Percentiles rank a stretch among this genome's conserved stretches.
Evolutionary conservation across 2,888 invertebrate genomes (phyloP).

Genomic region (Drosophila multiciliata): DNA sequence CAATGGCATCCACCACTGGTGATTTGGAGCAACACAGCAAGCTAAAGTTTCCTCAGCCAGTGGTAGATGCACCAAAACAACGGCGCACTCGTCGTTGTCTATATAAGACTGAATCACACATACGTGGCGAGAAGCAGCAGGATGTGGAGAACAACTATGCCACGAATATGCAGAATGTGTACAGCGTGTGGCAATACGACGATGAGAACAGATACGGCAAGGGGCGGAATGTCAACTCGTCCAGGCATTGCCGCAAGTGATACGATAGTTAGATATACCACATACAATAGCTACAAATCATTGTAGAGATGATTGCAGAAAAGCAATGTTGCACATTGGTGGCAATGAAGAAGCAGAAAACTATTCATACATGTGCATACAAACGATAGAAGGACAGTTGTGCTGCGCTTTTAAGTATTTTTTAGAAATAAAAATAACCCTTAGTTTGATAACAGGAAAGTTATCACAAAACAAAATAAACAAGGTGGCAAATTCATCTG

Average conservation of each 20-base stretch:
- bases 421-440: constrained; percentile 47
- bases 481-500: constrained; percentile 9
- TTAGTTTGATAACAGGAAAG: constrained; percentile 24
- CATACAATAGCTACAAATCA: constrained; percentile 20
- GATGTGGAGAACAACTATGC: constrained; percentile 78
- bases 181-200: constrained; percentile 64
- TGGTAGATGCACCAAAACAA: constrained; percentile 57
- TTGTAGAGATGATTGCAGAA: not conserved
- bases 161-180: constrained; percentile 68
- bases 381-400: constrained; percentile 15
- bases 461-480: constrained; percentile 18
- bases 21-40: constrained; percentile 69
- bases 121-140: constrained; percentile 43
- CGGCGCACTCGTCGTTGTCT: constrained; percentile 82
- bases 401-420: constrained; percentile 65
- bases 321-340: constrained; percentile 11
- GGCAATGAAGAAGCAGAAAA: constrained; percentile 8
- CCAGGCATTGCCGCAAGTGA: constrained; percentile 79
- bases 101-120: constrained; percentile 81
- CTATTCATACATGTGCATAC: constrained; percentile 9
- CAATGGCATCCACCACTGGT: constrained; percentile 76
- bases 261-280: constrained; percentile 51
- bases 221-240: constrained; percentile 67
- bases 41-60: constrained; percentile 47
- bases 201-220: constrained; percentile 78